Conservation (phyloP, 2,113 vertebrate genomes). For the Malurus alboscapulatus region DNA sequence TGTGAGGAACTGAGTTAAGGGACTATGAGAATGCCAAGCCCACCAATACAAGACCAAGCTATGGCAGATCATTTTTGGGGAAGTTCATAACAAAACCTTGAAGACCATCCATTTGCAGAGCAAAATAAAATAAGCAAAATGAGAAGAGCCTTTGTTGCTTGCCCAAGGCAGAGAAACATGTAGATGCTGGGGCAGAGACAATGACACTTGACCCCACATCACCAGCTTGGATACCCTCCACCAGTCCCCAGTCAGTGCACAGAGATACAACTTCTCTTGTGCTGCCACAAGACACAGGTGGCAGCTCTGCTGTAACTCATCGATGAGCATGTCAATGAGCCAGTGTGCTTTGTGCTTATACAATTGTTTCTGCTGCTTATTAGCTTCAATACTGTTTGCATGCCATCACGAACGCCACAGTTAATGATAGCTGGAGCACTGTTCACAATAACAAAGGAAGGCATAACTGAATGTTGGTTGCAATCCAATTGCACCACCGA, state of each 20-base stretch:
- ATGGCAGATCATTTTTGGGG: neutral
- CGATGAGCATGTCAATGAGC: rapidly evolving
- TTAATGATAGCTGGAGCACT: neutral
- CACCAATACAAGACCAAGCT: neutral
- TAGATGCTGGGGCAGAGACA: neutral
- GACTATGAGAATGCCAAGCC: neutral
- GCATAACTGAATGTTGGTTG: neutral
- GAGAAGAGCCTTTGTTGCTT: neutral
- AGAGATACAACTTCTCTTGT: neutral
- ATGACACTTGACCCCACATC: neutral
- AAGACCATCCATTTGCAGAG: neutral
- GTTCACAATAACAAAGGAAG: neutral
- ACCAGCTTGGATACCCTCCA: neutral
- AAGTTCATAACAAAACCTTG: neutral
- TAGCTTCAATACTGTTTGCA: neutral
- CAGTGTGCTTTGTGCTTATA: neutral
- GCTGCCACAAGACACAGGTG: neutral
- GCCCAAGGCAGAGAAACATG: neutral
- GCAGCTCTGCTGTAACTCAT: neutral
- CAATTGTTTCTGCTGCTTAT: neutral
- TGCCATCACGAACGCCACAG: neutral
- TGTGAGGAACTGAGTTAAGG: neutral
- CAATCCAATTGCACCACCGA: rapidly evolving
- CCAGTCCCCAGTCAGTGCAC: neutral
- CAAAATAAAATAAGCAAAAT: neutral